These are phyloP conservation scores for Drosophila tristis DNA, from an alignment of 1,140 invertebrate genomes.

Conservation along the genomic window DNA sequence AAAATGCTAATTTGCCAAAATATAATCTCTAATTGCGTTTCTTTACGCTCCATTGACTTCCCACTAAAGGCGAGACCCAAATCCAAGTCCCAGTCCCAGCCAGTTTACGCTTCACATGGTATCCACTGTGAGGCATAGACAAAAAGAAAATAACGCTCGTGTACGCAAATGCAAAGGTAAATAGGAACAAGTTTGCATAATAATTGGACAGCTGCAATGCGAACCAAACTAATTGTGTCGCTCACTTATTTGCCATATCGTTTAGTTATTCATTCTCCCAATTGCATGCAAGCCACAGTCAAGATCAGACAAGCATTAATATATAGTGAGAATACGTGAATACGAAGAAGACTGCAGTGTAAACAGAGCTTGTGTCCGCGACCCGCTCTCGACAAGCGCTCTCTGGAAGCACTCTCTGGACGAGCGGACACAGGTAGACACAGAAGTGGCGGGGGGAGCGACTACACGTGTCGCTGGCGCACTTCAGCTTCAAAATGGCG, in stretches of 20 bases:
- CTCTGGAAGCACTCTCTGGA: background rate
- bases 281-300: slow-evolving; percentile 30
- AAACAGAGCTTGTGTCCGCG: slow-evolving; percentile 17
- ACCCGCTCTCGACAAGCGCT: background rate
- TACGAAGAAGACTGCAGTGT: slow-evolving; percentile 27
- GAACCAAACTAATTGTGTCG: slow-evolving; percentile 36
- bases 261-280: slow-evolving; percentile 25
- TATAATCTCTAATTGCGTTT: background rate
- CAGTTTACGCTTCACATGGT: slow-evolving; percentile 44
- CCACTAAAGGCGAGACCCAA: slow-evolving; percentile 9
- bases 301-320: too few species aligned
- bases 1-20: background rate
- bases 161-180: slow-evolving; percentile 39
- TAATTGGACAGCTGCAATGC: slow-evolving; percentile 63
- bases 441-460: background rate
- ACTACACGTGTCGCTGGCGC: slow-evolving; percentile 48
- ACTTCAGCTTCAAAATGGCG: slow-evolving; percentile 55
- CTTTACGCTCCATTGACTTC: slow-evolving; percentile 30
- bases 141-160: slow-evolving; percentile 8
- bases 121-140: slow-evolving; percentile 11
- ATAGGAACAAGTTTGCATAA: slow-evolving; percentile 25
- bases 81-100: slow-evolving; percentile 2
- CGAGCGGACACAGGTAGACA: background rate
- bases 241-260: slow-evolving; percentile 30
- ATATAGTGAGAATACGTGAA: background rate